Base-by-base conservation (phyloP, 2,888 invertebrate genomes). In the Bombylius discolor region DNA sequence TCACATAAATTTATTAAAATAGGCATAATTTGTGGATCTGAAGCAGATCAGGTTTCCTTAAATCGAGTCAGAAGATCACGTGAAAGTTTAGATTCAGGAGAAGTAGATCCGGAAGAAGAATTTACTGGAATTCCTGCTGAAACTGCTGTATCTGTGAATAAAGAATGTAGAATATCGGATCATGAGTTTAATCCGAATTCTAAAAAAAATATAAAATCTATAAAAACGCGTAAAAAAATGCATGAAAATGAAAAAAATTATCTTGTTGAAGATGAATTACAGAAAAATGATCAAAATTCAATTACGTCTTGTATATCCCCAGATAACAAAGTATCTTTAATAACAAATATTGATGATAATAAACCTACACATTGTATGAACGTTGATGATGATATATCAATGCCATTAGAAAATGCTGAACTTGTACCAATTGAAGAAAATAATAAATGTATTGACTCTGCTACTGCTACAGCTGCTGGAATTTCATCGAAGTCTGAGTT, bases 31-130 rank as follows among this genome's bases (percentile, higher is more conserved):
- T 79, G 79, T 65, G 77, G 78, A 60, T 78, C 76, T 33, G 76
- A 77, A 59, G 71, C 73, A 14, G 74, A 74, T 62, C 74, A 74
- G 63, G 66, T 71, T 34, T 73, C 74, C 31, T 59, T 74, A 56
- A 74, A 69, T 64, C 73, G 73, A 57, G 73, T 73, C 39, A 68
- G 73, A 14, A 80, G 84, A 65, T 87, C 86, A 61, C 79, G 84
- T 64, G 87, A 88, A 70, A 87, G 87, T 63, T 77, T 87, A 53
- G 86, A 87, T 68, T 84, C 85, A 9, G 82, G 84, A 39, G 70
- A 78, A 67, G 72, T 73, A 65, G 79, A 84, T 67, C 77, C 79
- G 57, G 81, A 81, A 64, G 80, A 81, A 66, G 76, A 78, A 63
- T 80, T 80, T 56, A 71, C 72, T 49, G 74, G 74, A 59, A 70